Evolutionary conservation across 2,113 vertebrate genomes (phyloP), one percentile per base, ranked within the genome.

Genomic region (Hyaena hyaena): DNA sequence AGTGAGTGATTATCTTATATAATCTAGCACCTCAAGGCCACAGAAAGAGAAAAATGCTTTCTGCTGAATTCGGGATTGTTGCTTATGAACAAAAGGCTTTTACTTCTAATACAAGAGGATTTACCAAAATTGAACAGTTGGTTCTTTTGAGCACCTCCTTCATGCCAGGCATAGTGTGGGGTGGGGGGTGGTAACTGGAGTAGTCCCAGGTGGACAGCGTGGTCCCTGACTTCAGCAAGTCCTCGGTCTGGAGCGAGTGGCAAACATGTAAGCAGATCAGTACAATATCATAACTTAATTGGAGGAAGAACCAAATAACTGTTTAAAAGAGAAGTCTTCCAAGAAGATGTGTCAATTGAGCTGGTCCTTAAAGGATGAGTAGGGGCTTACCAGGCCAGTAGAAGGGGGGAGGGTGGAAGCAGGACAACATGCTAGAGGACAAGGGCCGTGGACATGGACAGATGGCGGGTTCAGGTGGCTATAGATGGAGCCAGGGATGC

Each of bases 1-100:
- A 98, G 99, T 99, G 98, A 99, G 98, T 99, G 92, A 65, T 88
- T 87, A 26, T 88, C 74, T 80, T 50, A 31, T 96, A 48, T 89
- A 55, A 53, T n/a, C 66, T 96, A 81, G 61, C 73, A 85, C 69
- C 94, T 96, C 21, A 11, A 17, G 28, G 19, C 19, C 45, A 11
- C n/a, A 61, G 68, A 69, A 53, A 81, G 63, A 84, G 81, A 55
- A 74, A 24, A 84, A 63, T n/a, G 39, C 79, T 97, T 96, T 79
- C 31, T 66, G 19, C 15, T 48, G 68, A 77, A 15, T 77, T 45
- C 39, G 55, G 65, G 65, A 76, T 80, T 83, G 48, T 92, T 35
- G 33, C 7, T 73, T 26, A 65, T 74, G 12, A 79, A 17, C 80
- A 76, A n/a, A 73, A 65, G 81, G 39, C 82, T 73, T 73, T 88